Evolutionary conservation across 1,140 invertebrate genomes (phyloP).

Genomic region (Drosophila kikkawai): DNA sequence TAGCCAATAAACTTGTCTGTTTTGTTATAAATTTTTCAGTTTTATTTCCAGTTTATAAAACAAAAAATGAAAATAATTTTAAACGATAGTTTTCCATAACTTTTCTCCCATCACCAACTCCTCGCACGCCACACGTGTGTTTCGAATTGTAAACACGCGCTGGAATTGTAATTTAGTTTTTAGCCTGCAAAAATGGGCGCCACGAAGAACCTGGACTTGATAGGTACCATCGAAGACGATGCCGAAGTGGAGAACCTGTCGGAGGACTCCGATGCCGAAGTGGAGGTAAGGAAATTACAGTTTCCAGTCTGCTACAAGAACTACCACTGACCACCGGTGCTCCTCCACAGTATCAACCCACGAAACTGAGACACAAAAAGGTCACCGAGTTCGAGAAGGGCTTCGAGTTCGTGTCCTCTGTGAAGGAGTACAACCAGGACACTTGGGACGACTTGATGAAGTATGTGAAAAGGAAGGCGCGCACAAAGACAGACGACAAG

Average conservation of each 20-base stretch:
- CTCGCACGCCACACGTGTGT: slow-evolving; percentile 61
- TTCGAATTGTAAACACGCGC: slow-evolving; percentile 66
- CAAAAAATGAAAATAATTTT: not conserved
- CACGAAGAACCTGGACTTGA: slow-evolving; percentile 80
- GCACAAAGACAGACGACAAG: slow-evolving; percentile 94
- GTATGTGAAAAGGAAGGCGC: slow-evolving; percentile 92
- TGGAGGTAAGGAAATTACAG: slow-evolving; percentile 88
- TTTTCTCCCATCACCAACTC: slow-evolving; percentile 19
- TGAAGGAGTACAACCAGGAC: slow-evolving; percentile 92
- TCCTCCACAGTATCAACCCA: slow-evolving; percentile 90
- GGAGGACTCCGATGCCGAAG: slow-evolving; percentile 93
- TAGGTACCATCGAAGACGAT: slow-evolving; percentile 91
- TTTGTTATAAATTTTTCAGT: no score
- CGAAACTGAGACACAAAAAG: slow-evolving; percentile 90
- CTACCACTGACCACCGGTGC: slow-evolving; percentile 15
- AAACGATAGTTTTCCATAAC: not conserved
- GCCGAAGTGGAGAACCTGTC: slow-evolving; percentile 91
- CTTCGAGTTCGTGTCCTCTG: slow-evolving; percentile 91
- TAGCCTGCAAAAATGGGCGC: slow-evolving; percentile 59
- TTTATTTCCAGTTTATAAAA: not conserved
- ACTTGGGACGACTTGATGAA: slow-evolving; percentile 94
- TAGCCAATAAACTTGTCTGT: no score
- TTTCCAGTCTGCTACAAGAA: not conserved
- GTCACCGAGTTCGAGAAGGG: slow-evolving; percentile 90
- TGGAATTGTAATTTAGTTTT: slow-evolving; percentile 31